These are phyloP conservation scores for Drusus annulatus DNA, from an alignment of 1,140 invertebrate species.

Conservation along the genomic window DNA sequence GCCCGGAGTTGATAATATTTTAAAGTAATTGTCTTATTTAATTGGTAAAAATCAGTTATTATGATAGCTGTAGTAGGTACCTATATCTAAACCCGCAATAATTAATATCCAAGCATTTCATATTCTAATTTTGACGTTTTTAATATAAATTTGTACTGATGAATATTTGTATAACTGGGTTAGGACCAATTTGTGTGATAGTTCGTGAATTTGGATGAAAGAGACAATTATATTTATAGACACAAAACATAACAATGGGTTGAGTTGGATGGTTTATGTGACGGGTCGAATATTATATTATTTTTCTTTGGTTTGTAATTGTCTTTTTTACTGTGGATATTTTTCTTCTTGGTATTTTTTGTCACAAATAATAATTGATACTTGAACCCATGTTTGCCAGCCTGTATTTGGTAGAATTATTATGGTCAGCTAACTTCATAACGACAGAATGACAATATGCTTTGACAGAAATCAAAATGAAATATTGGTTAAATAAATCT, in stretches of 20 bases:
- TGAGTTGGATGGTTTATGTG: not conserved
- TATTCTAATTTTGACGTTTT: constrained; percentile 15
- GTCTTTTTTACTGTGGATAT: too few species aligned
- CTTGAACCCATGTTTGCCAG: too few species aligned
- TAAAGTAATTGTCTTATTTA: too few species aligned
- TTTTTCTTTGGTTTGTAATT: not conserved
- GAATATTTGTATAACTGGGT: constrained; percentile 49
- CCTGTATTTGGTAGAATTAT: too few species aligned
- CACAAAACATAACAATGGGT: constrained; percentile 1
- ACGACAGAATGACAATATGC: too few species aligned
- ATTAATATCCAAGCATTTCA: not conserved
- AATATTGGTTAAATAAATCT: too few species aligned
- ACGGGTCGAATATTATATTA: constrained; percentile 1
- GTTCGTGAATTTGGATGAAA: constrained; percentile 36
- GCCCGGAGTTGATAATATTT: too few species aligned
- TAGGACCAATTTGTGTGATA: constrained; percentile 59
- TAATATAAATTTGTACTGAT: constrained; percentile 8
- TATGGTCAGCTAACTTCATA: too few species aligned
- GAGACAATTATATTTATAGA: constrained; percentile 24
- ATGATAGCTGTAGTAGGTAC: not conserved
- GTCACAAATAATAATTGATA: too few species aligned
- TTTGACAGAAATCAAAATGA: too few species aligned
- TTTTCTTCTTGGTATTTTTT: too few species aligned
- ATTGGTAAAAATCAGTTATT: too few species aligned
- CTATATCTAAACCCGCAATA: constrained; percentile 4